phyloP scores from a whole-genome alignment of 1,140 invertebrate species.

The Drosophila mayri region DNA sequence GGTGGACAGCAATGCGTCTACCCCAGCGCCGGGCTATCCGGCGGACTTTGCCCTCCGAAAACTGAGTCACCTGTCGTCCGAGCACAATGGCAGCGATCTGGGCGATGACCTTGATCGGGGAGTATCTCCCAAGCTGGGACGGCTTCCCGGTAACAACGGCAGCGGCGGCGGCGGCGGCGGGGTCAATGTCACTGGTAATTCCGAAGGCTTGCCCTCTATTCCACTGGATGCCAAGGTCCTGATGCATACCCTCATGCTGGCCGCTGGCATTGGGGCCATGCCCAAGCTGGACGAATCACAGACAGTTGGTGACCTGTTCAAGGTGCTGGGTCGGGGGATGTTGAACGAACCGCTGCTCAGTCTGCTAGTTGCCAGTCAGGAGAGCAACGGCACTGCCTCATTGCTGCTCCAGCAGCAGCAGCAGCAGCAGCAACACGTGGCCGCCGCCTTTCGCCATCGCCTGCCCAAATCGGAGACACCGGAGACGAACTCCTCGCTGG shows the following conservation, averaged over 20 bases:
- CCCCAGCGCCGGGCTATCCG: conserved; percentile 51
- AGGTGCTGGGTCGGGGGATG: conserved; percentile 85
- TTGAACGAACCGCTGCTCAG: conserved; percentile 86
- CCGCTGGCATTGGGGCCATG: conserved; percentile 54
- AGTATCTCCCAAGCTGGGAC: conserved; percentile 54
- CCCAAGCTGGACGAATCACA: conserved; percentile 75
- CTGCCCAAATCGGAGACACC: conserved; percentile 84
- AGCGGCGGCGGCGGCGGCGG: conserved; percentile 28
- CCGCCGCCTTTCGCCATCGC: conserved; percentile 69
- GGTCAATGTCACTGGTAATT: conserved; percentile 65
- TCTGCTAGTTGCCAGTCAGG: conserved; percentile 60
- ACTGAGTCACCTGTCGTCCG: conserved; percentile 50
- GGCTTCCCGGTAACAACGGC: conserved; percentile 10
- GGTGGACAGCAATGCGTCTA: conserved; percentile 71
- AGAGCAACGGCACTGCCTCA: conserved; percentile 59
- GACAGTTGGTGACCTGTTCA: conserved; percentile 87
- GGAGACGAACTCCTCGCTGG: conserved; percentile 78
- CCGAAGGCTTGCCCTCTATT: conserved; percentile 28
- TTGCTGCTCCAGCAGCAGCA: conserved; percentile 54
- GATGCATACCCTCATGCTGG: conserved; percentile 76
- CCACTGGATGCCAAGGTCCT: conserved; percentile 83
- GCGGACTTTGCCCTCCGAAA: conserved; percentile 60
- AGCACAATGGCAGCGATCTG: conserved; percentile 74
- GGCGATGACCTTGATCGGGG: conserved; percentile 58
- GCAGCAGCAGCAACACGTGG: conserved; percentile 64